phyloP scores from a whole-genome alignment of 2,888 invertebrate genomes.

The Kryphioiulus occultus region DNA sequence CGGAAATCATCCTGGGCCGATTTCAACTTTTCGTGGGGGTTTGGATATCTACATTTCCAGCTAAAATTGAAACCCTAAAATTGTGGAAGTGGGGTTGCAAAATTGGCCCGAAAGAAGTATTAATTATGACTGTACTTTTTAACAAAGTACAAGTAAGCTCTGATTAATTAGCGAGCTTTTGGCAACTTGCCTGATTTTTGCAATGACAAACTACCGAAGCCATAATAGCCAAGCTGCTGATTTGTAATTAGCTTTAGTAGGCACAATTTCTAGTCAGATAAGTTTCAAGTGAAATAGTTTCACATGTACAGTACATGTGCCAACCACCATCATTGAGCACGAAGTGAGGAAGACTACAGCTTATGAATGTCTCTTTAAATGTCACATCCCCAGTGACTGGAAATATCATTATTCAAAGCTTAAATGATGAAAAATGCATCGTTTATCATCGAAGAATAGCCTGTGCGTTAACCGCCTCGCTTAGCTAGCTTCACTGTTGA shows the following conservation, averaged over 20 bases:
- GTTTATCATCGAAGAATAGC: background rate
- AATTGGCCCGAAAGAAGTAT: background rate
- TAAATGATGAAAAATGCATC: background rate
- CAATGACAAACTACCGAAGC: background rate
- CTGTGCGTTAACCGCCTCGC: background rate
- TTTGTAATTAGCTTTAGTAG: too few species aligned
- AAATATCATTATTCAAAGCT: background rate
- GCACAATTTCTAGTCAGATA: background rate
- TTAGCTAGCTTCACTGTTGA: background rate
- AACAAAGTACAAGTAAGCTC: background rate
- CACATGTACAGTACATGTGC: too few species aligned
- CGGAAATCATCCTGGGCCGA: background rate
- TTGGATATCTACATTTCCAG: background rate
- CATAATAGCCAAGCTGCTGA: background rate
- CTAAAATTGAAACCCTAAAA: too few species aligned
- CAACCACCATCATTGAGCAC: background rate
- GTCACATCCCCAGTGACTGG: background rate
- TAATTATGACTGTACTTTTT: background rate
- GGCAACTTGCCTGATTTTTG: background rate
- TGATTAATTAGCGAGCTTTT: background rate
- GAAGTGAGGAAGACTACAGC: background rate
- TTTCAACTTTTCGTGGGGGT: background rate
- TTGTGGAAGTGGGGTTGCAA: background rate
- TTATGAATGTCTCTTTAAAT: constrained; percentile 12
- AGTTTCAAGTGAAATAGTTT: background rate